Percentiles rank a stretch among this genome's conserved stretches.
Conservation (phyloP, 2,113 vertebrate species). For the Brachyhypopomus occidentalis region DNA sequence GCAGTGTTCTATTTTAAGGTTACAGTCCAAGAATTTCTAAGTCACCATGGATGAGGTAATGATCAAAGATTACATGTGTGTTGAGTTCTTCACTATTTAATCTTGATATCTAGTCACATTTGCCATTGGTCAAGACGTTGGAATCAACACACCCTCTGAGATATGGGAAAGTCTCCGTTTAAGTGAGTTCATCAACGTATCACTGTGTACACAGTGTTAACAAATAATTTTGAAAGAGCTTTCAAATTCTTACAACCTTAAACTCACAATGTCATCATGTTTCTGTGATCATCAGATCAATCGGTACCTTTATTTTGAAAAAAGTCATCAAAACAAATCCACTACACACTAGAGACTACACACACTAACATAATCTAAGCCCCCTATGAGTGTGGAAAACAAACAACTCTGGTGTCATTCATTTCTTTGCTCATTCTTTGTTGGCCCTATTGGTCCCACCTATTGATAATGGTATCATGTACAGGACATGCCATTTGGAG, state of each 20-base stretch:
- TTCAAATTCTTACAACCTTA: neutral
- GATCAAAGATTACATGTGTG: slow-evolving; percentile 27
- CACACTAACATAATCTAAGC: neutral
- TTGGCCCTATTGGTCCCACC: too few relatives aligned
- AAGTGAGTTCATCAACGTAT: neutral
- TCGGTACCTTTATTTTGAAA: neutral
- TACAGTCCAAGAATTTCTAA: slow-evolving; percentile 26
- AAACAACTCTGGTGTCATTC: too few relatives aligned
- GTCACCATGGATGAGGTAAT: slow-evolving; percentile 17
- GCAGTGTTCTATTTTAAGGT: slow-evolving; percentile 34
- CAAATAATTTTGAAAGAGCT: slow-evolving; percentile 16
- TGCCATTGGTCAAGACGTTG: neutral
- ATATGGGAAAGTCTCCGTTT: neutral
- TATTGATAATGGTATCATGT: too few relatives aligned
- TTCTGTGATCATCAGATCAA: neutral
- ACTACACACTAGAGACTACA: neutral
- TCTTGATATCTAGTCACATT: neutral
- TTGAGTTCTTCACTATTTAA: neutral
- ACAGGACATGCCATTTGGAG: too few relatives aligned
- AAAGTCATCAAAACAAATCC: neutral
- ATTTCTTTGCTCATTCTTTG: too few relatives aligned
- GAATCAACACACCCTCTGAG: neutral
- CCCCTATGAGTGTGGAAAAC: too few relatives aligned
- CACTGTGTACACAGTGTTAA: neutral
- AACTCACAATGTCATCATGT: neutral